Evolutionary conservation across 2,888 invertebrate genomes (phyloP), one percentile per base, ranked within the genome.

Genomic region (Tricholauxania praeusta): DNA sequence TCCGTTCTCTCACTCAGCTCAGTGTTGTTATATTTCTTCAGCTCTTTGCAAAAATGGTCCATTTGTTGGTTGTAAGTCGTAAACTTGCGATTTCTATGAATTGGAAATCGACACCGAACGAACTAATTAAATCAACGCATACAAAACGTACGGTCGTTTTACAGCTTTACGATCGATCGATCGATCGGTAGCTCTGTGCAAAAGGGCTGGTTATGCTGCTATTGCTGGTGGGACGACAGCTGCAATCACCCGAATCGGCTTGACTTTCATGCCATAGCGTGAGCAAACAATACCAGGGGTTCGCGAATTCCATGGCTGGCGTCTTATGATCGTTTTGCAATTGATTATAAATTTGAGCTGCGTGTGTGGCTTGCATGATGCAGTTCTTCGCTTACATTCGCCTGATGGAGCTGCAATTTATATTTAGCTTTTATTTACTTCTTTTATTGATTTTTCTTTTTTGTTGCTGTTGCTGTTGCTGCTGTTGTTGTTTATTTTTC

Each of bases 401-500:
- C 8, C 39, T 39, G 39, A 4, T 39, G 39, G 39, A 39, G 39
- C 39, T 39, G 8, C 39, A 39, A 64, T 15, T 19, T 10, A 60
- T 15, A 19, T 64, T 22, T 10, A 15, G 49, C 12, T 12, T 64
- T 12, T 10, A 19, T 49, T 48, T 64, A 51, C 19, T 60, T 3
- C 12, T 60, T 10, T 39, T 32, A 12, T 39, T 15, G n/a, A 60
- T 60, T 2, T 60, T n/a, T n/a, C 32, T 28, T 22, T 5, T 59
- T 28, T 19, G 12, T 64, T 70, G 39, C 14, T 70, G n/a, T 66
- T 74, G 17, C n/a, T 39, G 66, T 14, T 67, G 12, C 12, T 67
- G 12, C 12, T 59, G 47, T 59, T 69, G 22, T 12, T 60, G 6
- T 60, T 72, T 72, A 65, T 59, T 52, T 52, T 53, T 76, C 79